Evolutionary conservation across 2,113 vertebrate species (phyloP).

Genomic region (Cheirogaleus medius): DNA sequence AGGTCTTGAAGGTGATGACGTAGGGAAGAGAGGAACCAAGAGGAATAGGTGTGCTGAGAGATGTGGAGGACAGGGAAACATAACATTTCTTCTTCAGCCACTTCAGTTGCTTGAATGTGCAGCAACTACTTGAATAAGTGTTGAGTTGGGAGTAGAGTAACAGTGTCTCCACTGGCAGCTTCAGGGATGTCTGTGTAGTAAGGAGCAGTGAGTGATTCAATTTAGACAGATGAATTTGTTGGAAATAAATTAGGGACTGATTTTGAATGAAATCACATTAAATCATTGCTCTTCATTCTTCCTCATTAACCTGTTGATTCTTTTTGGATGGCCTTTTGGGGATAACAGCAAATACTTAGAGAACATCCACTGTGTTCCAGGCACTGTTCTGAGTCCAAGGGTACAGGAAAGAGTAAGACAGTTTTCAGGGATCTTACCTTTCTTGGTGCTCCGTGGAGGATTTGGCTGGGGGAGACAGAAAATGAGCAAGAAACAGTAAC

Average conservation of each 20-base stretch:
- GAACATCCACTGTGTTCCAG: neutral
- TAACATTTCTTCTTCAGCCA: neutral
- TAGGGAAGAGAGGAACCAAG: neutral
- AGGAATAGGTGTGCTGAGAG: neutral
- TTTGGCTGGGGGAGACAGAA: neutral
- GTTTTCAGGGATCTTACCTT: neutral
- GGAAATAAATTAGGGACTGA: neutral
- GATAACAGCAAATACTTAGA: neutral
- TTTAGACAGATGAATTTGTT: neutral
- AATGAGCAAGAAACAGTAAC: too few species aligned
- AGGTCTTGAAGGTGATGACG: too few species aligned
- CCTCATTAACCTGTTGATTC: neutral
- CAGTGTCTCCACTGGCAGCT: neutral
- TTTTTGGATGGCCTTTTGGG: neutral
- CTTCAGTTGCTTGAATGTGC: neutral
- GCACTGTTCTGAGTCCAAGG: neutral
- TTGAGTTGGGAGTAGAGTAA: fast-evolving
- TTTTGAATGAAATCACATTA: neutral
- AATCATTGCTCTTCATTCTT: neutral
- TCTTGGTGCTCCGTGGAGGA: neutral
- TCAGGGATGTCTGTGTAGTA: neutral
- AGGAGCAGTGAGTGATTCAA: neutral
- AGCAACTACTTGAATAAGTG: neutral
- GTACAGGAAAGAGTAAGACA: neutral
- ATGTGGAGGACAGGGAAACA: fast-evolving